A percentile compares a stretch with the other conserved stretches of the same genome.
These are phyloP conservation scores for Cryptotis parvus DNA, from an alignment of 2,113 vertebrate species.

Conservation along the genomic window DNA sequence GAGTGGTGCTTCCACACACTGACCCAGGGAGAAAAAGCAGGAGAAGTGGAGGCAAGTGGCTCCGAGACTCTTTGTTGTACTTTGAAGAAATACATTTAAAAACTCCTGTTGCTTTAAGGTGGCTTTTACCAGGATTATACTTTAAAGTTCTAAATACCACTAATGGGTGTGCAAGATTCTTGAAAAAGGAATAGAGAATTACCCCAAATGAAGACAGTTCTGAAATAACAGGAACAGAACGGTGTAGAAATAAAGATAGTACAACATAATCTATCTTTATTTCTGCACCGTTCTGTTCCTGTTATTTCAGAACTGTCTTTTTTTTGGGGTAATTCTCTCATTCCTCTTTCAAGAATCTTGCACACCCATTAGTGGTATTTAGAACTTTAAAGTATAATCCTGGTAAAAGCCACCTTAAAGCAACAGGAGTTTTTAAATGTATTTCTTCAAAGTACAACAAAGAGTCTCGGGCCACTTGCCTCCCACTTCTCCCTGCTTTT, in stretches of 20 bases:
- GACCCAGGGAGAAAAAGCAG: background rate
- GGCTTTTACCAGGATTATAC: background rate
- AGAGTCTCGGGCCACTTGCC: background rate
- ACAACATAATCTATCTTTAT: too few relatives aligned
- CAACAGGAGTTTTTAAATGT: background rate
- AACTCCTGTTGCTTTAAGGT: background rate
- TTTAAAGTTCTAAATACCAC: constrained; percentile 3
- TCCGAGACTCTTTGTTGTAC: background rate
- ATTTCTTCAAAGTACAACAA: background rate
- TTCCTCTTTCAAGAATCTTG: background rate
- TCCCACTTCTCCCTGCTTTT: background rate
- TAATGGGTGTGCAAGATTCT: background rate
- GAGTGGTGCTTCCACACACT: background rate
- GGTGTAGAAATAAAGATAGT: too few relatives aligned
- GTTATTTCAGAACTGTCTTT: background rate
- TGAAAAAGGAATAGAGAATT: background rate
- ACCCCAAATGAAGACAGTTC: background rate
- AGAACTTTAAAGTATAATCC: background rate
- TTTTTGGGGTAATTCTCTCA: too few relatives aligned
- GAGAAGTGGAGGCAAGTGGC: background rate
- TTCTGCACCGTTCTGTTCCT: too few relatives aligned
- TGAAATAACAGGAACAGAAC: background rate
- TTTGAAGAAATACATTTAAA: background rate
- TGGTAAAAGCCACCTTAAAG: background rate
- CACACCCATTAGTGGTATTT: background rate